Base-by-base conservation (phyloP, 2,113 vertebrate genomes). In the Carollia perspicillata region DNA sequence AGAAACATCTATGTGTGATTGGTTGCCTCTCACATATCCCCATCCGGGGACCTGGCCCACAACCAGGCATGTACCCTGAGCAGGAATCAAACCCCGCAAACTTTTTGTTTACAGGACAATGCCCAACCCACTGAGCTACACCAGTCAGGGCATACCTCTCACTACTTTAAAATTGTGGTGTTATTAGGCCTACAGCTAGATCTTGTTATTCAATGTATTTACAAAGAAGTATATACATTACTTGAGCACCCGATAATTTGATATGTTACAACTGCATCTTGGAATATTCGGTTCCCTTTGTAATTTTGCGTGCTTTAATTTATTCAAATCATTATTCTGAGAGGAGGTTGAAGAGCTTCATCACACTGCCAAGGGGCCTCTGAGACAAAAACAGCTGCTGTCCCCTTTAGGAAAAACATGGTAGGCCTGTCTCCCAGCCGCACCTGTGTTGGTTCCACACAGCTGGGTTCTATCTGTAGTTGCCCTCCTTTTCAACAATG, bases 251-350 rank as follows among this genome's bases (percentile, higher is more conserved):
- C 68, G 74, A 69, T 80, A 79, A 35, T 86, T 89, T 68, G 72
- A 79, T 80, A 85, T 81, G 85, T 81, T 69, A 87, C 83, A 84
- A 92, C 30, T 87, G 23, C 22, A 53, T 58, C 47, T 92, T 89
- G 79, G 8, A 35, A 53, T 65, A 58, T 84, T 58, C 75, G 44
- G 12, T 71, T 90, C 75, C 66, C 89, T 90, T 92, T 85, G 40
- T 44, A 72, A 90, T 88, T 63, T 20, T 22, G 0, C 47, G 40
- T 75, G 74, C 74, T 94, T 89, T 74, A 74, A 51, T 93, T 80
- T 93, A 86, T 58, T 83, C 30, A 91, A 85, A 95, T 86, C 4
- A 79, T 69, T 89, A 55, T 72, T 93, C 35, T 86, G 26, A 96
- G 42, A 78, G 63, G 28, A 92, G 9, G 20, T 49, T 18, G 49